Conservation (phyloP, 2,113 vertebrate species). For the Salvator merianae region DNA sequence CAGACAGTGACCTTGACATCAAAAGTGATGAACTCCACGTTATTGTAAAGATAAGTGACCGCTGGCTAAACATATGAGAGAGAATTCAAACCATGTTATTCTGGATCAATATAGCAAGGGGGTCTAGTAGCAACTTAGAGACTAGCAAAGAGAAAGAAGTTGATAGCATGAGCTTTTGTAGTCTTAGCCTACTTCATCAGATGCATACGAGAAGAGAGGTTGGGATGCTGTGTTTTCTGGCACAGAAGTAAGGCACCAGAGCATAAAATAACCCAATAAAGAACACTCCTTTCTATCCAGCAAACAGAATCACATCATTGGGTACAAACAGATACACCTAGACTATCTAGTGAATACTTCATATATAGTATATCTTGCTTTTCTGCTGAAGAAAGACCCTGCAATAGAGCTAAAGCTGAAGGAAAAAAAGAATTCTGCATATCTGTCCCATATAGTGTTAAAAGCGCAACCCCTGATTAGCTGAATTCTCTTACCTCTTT, state of each 20-base stretch:
- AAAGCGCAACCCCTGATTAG: neutral
- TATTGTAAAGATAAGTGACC: neutral
- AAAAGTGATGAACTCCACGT: neutral
- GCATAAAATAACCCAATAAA: neutral
- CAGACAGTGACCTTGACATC: neutral
- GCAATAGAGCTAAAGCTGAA: neutral
- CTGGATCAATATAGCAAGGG: neutral
- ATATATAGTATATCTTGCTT: neutral
- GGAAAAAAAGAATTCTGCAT: neutral
- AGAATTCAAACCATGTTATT: no score
- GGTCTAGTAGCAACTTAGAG: neutral
- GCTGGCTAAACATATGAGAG: no score
- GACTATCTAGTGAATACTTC: neutral
- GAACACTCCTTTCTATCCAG: neutral
- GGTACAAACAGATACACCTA: neutral
- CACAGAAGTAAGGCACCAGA: neutral
- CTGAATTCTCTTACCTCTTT: constrained; percentile 82
- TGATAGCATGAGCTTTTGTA: no score
- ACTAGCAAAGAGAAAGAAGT: no score
- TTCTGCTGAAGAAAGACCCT: neutral
- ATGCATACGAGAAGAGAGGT: neutral
- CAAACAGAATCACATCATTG: neutral
- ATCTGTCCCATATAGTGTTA: neutral
- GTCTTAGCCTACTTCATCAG: no score
- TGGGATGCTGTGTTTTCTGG: neutral